phyloP scores from a whole-genome alignment of 2,888 invertebrate species.

The Boloria euphrosyne region DNA sequence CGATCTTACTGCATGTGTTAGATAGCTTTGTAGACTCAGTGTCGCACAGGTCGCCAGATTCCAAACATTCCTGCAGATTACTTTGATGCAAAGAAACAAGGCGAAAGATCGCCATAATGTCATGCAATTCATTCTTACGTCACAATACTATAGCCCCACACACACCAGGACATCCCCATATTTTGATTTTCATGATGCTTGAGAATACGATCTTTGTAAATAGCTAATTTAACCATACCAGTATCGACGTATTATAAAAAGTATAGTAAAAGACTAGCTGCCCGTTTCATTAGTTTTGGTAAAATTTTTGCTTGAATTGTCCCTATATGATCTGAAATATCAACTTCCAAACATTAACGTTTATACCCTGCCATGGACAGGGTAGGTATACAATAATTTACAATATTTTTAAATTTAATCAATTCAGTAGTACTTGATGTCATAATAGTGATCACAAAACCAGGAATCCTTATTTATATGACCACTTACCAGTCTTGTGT shows the following conservation, averaged over 20 bases:
- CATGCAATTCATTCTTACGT: background rate
- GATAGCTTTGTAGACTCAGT: background rate
- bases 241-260: too few species aligned
- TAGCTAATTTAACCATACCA: too few species aligned
- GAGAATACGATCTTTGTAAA: too few species aligned
- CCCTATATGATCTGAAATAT: too few species aligned
- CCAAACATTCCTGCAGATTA: conserved; percentile 10
- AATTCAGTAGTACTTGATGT: conserved; percentile 26
- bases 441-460: conserved; percentile 25
- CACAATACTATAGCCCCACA: background rate
- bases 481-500: conserved; percentile 32
- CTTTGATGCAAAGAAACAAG: conserved; percentile 9
- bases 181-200: background rate
- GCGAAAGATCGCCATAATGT: conserved; percentile 2
- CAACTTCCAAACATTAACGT: background rate
- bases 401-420: background rate
- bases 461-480: conserved; percentile 12
- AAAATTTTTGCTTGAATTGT: too few species aligned
- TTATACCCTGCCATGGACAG: too few species aligned
- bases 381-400: background rate
- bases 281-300: too few species aligned
- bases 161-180: background rate
- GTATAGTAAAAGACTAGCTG: too few species aligned
- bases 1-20: too few species aligned
- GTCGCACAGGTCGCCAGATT: background rate